These are phyloP conservation scores for Oreochromis mossambicus DNA, from an alignment of 2,797 vertebrate species.

Conservation along the genomic window DNA sequence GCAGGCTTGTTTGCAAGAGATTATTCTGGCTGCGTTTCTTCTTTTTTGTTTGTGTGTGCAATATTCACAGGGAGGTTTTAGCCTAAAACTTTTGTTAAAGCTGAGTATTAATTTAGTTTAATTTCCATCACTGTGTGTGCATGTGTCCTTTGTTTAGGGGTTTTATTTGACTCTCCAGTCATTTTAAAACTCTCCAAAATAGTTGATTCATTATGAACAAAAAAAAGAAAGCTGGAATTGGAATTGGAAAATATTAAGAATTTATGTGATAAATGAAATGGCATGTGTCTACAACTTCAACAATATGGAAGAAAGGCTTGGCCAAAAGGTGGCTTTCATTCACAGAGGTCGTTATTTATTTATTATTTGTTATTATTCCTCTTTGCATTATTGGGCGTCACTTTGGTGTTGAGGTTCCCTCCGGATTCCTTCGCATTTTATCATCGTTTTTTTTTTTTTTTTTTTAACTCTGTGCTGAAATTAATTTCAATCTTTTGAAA, in stretches of 20 bases:
- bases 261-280: not conserved
- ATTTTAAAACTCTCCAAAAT: not conserved
- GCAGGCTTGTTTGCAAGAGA: not conserved
- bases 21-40: not conserved
- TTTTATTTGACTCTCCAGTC: not conserved
- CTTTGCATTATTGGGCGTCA: conserved; percentile 3
- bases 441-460: not conserved
- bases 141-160: not conserved
- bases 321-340: not conserved
- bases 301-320: not conserved
- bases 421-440: not conserved
- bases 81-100: not conserved
- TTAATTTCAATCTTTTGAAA: conserved; percentile 7
- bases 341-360: not conserved
- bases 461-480: not conserved
- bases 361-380: not conserved
- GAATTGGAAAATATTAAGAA: not conserved
- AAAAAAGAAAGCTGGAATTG: not conserved
- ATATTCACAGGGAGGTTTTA: not conserved
- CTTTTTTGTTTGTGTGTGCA: not conserved
- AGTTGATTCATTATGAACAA: not conserved
- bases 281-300: not conserved
- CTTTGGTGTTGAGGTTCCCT: not conserved
- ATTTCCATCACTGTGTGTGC: not conserved
- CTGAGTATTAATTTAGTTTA: not conserved